Evolutionary conservation across 2,888 invertebrate species (phyloP).

Genomic region (Heteromyza rotundicornis): DNA sequence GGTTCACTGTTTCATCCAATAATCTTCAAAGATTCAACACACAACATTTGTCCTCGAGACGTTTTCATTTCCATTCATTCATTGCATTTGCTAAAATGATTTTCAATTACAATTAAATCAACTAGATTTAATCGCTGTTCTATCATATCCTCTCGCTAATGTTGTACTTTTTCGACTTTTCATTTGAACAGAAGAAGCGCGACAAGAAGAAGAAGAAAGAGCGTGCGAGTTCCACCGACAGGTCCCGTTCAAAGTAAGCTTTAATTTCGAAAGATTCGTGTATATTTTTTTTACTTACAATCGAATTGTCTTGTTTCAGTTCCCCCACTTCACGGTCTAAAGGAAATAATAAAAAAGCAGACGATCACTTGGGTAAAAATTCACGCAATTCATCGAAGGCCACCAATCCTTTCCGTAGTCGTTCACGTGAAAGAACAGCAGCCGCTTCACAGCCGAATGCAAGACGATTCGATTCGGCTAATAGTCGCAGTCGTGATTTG

Average conservation of each 20-base stretch:
- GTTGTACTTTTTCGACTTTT: no score
- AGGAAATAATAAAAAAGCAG: conserved; percentile 24
- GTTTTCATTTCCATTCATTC: no score
- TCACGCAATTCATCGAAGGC: conserved; percentile 17
- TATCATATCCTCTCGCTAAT: no score
- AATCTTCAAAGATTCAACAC: no score
- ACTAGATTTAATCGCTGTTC: no score
- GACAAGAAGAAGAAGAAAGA: conserved; percentile 68
- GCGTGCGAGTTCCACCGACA: conserved; percentile 64
- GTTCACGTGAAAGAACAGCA: conserved; percentile 47
- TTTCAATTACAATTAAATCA: no score
- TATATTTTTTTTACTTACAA: background rate
- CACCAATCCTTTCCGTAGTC: conserved; percentile 49
- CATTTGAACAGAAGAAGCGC: conserved; percentile 68
- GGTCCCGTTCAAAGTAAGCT: conserved; percentile 66
- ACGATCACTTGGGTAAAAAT: conserved; percentile 28
- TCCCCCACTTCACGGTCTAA: conserved; percentile 35
- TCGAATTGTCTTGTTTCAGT: conserved; percentile 32
- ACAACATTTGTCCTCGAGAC: no score
- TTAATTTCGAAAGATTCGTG: no score
- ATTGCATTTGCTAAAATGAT: no score
- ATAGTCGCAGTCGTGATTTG: conserved; percentile 30
- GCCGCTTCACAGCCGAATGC: conserved; percentile 22
- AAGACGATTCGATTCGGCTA: conserved; percentile 33
- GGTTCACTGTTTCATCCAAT: background rate